These are phyloP conservation scores for Hoplodrina blanda DNA, from an alignment of 2,888 invertebrate genomes.

Conservation along the genomic window DNA sequence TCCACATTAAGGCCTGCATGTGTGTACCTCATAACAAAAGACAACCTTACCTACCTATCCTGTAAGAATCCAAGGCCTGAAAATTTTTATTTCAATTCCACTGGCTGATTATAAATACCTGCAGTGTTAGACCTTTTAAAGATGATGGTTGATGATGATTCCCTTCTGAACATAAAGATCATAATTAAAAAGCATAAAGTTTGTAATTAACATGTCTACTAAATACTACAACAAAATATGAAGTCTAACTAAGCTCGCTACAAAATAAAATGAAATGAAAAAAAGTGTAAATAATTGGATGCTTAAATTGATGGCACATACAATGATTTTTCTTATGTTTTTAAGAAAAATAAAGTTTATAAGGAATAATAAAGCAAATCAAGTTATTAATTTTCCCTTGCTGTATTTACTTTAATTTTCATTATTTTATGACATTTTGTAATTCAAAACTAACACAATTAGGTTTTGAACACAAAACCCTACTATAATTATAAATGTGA, in stretches of 20 bases:
- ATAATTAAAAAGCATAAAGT: background rate
- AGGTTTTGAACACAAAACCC: background rate
- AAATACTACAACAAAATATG: too few relatives aligned
- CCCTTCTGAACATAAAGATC: background rate
- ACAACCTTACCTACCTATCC: background rate
- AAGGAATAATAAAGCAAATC: background rate
- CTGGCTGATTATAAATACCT: background rate
- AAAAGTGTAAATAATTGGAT: background rate
- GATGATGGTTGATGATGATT: background rate
- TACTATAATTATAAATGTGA: background rate
- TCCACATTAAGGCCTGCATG: too few relatives aligned
- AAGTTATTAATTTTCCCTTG: background rate
- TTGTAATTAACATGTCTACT: background rate
- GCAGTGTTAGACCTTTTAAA: background rate
- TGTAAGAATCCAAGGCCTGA: background rate
- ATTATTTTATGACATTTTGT: background rate
- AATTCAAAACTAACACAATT: too few relatives aligned
- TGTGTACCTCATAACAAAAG: background rate
- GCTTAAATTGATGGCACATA: background rate
- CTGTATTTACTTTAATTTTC: background rate
- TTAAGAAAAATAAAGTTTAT: background rate
- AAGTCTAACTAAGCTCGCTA: too few relatives aligned
- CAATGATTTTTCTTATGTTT: background rate
- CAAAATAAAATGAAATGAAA: background rate
- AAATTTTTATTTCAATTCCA: background rate